Evolutionary conservation across 53 echinoderm and acorn worm species (phyloP), one percentile per base, ranked within the genome.

Genomic region (Henricia sp.): DNA sequence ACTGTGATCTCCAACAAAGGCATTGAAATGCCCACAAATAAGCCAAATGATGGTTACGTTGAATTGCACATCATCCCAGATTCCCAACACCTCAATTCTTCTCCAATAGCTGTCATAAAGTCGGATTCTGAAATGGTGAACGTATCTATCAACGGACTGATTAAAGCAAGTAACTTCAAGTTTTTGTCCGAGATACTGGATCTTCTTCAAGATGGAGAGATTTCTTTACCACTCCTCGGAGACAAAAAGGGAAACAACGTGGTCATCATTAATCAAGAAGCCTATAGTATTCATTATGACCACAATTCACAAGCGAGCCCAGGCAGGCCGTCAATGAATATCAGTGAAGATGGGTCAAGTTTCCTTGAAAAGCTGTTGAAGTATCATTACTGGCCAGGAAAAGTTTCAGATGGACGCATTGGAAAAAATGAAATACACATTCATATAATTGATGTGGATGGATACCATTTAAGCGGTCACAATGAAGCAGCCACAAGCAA

Each of bases 211-310:
- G 53, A 19, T 13, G 57, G n/a, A 2, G 21, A 68, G 38, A 37
- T 20, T 56, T 16, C 42, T 11, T 11, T 50, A n/a, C 23, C 58
- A 3, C 59, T 27, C 3, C 58, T 52, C 20, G 12, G 41, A 4
- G 35, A 43, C 29, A 13, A 23, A 4, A 6, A 50, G 3, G 60
- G 75, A 28, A 25, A 39, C 40, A 75, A 86, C 54, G 6, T 75
- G 2, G 38, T 55, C 39, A 51, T 86, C 6, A 71, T 85, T 29
- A 51, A 86, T 35, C 86, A 76, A 3, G 67, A 66, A 56, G 66
- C 67, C 67, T 40, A 41, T 19, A 44, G 67, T 16, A 86, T 86
- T 34, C 67, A 75, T 42, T 63, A 39, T 56, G 53, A 24, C 10
- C 9, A 17, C 36, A 4, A 52, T 38, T 54, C 54, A n/a, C 23